A percentile compares a stretch with the other conserved stretches of the same genome.
phyloP scores from a whole-genome alignment of 2,113 vertebrate species.

The Toxotes chatareus region DNA sequence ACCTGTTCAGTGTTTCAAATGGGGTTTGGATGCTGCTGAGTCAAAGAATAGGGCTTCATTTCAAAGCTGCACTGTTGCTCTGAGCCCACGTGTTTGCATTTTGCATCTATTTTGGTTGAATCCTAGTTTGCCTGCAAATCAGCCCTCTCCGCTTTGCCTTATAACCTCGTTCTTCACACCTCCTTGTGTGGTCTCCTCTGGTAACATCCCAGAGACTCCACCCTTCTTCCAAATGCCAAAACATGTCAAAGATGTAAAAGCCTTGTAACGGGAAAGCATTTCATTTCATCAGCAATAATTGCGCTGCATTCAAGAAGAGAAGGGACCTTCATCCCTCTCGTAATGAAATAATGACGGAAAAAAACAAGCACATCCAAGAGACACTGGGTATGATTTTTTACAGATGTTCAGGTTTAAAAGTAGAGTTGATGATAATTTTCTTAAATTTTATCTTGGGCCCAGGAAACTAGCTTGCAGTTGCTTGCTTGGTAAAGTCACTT shows the following conservation, averaged over 20 bases:
- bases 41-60: constrained; percentile 6
- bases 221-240: constrained; percentile 43
- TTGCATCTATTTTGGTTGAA: constrained; percentile 21
- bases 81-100: constrained; percentile 11
- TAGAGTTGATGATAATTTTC: constrained; percentile 50
- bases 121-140: constrained; percentile 1
- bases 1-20: not conserved
- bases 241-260: constrained; percentile 57
- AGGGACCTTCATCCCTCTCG: constrained; percentile 64
- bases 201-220: constrained; percentile 45
- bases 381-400: constrained; percentile 65
- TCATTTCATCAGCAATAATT: constrained; percentile 77
- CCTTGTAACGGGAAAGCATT: constrained; percentile 62
- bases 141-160: constrained; percentile 10
- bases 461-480: constrained; percentile 16
- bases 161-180: constrained; percentile 37
- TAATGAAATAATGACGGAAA: constrained; percentile 61
- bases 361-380: constrained; percentile 46
- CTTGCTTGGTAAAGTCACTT: constrained; percentile 24
- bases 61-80: not conserved
- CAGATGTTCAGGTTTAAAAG: constrained; percentile 73
- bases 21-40: not conserved
- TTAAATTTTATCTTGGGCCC: constrained; percentile 21
- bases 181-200: constrained; percentile 53
- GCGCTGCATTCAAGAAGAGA: constrained; percentile 48